Evolutionary conservation across 2,797 vertebrate genomes (phyloP).

Genomic region (Smutsia temminckii): DNA sequence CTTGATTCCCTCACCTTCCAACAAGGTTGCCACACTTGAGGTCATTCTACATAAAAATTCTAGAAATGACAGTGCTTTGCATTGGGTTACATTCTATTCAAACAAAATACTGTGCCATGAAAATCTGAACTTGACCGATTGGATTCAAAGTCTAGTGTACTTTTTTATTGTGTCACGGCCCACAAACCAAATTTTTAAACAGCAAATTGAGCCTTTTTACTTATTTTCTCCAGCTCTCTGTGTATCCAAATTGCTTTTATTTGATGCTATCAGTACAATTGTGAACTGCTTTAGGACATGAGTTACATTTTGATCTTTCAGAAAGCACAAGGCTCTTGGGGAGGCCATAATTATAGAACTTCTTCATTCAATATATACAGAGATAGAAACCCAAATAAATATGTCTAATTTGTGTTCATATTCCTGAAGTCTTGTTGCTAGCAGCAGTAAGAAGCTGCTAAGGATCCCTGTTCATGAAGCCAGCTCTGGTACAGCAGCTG

Average conservation of each 20-base stretch:
- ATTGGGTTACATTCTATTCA: background rate
- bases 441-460: background rate
- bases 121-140: background rate
- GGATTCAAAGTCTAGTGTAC: background rate
- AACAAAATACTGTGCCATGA: background rate
- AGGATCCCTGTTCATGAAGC: background rate
- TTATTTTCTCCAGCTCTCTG: background rate
- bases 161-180: background rate
- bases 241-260: background rate
- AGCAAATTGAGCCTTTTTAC: background rate
- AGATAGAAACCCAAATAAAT: background rate
- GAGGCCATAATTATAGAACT: background rate
- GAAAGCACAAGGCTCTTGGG: background rate
- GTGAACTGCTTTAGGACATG: background rate
- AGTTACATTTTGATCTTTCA: background rate
- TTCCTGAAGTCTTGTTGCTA: background rate
- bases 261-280: background rate
- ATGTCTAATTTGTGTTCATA: background rate
- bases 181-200: background rate
- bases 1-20: background rate
- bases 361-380: background rate
- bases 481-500: background rate
- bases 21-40: background rate
- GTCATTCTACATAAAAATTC: background rate
- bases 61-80: background rate